Conservation (phyloP, 1,140 invertebrate genomes). For the Plectrocnemia conspersa region DNA sequence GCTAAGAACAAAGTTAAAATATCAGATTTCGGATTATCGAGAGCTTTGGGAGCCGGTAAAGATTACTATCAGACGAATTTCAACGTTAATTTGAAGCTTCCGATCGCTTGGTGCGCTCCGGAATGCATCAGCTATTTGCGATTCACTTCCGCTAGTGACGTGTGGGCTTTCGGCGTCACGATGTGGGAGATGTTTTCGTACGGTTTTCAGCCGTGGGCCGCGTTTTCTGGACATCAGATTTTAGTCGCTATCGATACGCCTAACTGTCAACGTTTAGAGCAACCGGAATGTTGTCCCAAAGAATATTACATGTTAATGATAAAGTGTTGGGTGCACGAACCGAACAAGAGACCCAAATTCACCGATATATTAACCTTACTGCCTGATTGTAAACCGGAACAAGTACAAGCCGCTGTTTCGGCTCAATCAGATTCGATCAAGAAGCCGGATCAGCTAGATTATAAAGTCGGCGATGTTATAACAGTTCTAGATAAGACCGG, state of each 20-base stretch:
- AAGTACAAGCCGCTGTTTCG: constrained; percentile 50
- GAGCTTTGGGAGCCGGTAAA: constrained; percentile 94
- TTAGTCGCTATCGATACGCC: constrained; percentile 93
- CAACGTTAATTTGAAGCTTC: constrained; percentile 94
- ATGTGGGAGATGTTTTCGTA: constrained; percentile 99
- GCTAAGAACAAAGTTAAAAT: constrained; percentile 96
- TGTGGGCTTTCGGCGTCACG: constrained; percentile 98
- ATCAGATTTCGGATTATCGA: constrained; percentile 93
- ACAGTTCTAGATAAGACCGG: constrained; percentile 86
- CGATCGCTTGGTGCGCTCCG: constrained; percentile 98
- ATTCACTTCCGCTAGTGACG: constrained; percentile 94
- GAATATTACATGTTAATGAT: constrained; percentile 92
- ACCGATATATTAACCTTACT: constrained; percentile 74
- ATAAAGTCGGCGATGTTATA: constrained; percentile 85
- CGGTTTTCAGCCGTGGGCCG: constrained; percentile 96
- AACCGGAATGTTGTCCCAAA: constrained; percentile 91
- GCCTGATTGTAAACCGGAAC: constrained; percentile 85
- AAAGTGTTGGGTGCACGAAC: constrained; percentile 93
- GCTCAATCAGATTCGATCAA: constrained; percentile 45
- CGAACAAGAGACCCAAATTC: constrained; percentile 85
- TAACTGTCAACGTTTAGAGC: constrained; percentile 79
- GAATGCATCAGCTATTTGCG: constrained; percentile 95
- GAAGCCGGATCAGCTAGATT: constrained; percentile 68
- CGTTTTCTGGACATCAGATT: constrained; percentile 91
- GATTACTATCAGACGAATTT: constrained; percentile 99